Percentiles rank a stretch among this genome's conserved stretches.
Conservation (phyloP, 2,888 invertebrate genomes). For the Leucoptera coffeella region DNA sequence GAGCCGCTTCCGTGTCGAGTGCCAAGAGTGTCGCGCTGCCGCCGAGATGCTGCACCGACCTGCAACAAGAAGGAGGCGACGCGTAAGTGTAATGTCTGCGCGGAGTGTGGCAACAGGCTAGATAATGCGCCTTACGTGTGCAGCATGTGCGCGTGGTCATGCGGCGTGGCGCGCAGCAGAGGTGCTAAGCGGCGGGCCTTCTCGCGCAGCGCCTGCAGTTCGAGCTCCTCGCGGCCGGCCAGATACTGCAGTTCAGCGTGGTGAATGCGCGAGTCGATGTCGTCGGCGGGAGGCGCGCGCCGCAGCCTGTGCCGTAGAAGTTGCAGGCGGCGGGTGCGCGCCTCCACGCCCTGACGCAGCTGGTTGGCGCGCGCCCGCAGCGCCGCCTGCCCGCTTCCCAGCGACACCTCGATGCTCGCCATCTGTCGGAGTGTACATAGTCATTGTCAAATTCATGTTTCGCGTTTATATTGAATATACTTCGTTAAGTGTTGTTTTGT, state of each 20-base stretch:
- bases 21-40: background rate
- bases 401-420: slow-evolving; percentile 79
- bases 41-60: background rate
- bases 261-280: slow-evolving; percentile 83
- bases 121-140: background rate
- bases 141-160: slow-evolving; percentile 11
- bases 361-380: slow-evolving; percentile 56
- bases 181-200: slow-evolving; percentile 75
- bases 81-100: background rate
- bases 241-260: slow-evolving; percentile 88
- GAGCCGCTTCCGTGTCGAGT: too few species aligned
- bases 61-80: too few species aligned
- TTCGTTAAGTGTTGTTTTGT: slow-evolving; percentile 5
- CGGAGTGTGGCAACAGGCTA: too few species aligned
- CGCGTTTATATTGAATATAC: background rate
- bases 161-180: slow-evolving; percentile 36
- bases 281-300: slow-evolving; percentile 50
- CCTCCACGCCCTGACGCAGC: slow-evolving; percentile 56
- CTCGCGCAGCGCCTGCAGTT: slow-evolving; percentile 76
- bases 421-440: too few species aligned
- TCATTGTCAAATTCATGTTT: too few species aligned
- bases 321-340: slow-evolving; percentile 26
- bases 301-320: background rate
- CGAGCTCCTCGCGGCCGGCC: slow-evolving; percentile 81
- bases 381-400: slow-evolving; percentile 33